Evolutionary conservation across 1,140 invertebrate genomes (phyloP).

Genomic region (Drosophila littoralis): DNA sequence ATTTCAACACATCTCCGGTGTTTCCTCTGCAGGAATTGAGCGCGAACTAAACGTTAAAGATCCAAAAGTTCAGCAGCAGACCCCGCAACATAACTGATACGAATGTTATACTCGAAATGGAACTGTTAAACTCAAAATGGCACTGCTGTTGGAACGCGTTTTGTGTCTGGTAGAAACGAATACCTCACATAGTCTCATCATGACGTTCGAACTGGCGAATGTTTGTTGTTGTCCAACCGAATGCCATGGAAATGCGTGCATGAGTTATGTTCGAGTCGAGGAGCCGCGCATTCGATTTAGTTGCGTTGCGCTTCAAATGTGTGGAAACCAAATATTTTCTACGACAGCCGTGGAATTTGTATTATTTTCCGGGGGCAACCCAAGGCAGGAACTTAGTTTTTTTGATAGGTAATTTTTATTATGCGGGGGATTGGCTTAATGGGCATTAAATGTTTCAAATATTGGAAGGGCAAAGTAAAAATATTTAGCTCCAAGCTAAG

Average conservation of each 20-base stretch:
- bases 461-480: not conserved
- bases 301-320: slow-evolving; percentile 34
- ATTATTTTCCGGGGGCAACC: slow-evolving; percentile 5
- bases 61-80: slow-evolving; percentile 30
- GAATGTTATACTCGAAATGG: slow-evolving; percentile 30
- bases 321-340: slow-evolving; percentile 14
- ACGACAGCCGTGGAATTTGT: slow-evolving; percentile 13
- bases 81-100: slow-evolving; percentile 26
- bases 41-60: slow-evolving; percentile 62
- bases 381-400: slow-evolving; percentile 62
- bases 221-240: slow-evolving; percentile 9
- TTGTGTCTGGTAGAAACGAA: slow-evolving; percentile 4
- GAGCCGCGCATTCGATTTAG: slow-evolving; percentile 1
- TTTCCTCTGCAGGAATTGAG: slow-evolving; percentile 59
- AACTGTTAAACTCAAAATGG: slow-evolving; percentile 38
- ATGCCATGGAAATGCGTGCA: slow-evolving; percentile 6
- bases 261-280: not conserved
- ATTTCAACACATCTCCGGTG: slow-evolving; percentile 50
- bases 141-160: slow-evolving; percentile 12
- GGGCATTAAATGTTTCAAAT: slow-evolving; percentile 53
- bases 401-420: slow-evolving; percentile 62
- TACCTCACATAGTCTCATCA: slow-evolving; percentile 48
- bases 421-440: slow-evolving; percentile 62
- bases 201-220: slow-evolving; percentile 27
- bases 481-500: not conserved